Conservation (phyloP, 2,113 vertebrate species). For the Cryptotis parvus region DNA sequence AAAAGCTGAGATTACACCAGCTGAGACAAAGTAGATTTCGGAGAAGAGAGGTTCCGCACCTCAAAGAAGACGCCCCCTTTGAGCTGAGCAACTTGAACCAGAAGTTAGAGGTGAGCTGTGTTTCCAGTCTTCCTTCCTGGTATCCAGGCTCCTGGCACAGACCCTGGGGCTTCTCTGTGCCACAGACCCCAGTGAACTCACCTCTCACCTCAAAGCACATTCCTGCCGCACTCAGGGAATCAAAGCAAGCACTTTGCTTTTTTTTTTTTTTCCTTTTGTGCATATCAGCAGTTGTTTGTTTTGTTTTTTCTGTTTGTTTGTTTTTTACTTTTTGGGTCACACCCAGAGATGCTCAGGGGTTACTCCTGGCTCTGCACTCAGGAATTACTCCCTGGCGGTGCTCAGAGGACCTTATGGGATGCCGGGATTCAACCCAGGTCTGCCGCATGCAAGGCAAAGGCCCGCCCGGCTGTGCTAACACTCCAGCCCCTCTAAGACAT, state of each 20-base stretch:
- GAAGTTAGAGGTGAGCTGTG: conserved; percentile 86
- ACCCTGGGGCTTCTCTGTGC: no score
- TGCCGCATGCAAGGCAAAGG: no score
- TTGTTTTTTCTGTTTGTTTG: no score
- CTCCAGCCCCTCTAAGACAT: not conserved
- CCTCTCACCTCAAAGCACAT: not conserved
- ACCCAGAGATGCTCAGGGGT: no score
- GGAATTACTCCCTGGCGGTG: no score
- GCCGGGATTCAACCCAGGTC: no score
- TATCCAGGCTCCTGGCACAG: no score
- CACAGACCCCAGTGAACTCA: no score
- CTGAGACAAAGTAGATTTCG: conserved; percentile 79
- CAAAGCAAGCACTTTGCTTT: conserved; percentile 64
- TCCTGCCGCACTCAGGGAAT: conserved; percentile 56
- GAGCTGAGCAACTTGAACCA: conserved; percentile 77
- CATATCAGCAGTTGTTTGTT: conserved; percentile 12
- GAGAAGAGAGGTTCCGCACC: conserved; percentile 43
- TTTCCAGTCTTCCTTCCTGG: not conserved
- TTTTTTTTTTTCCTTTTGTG: conserved; percentile 43
- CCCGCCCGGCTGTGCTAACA: no score
- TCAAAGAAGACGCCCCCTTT: conserved; percentile 73
- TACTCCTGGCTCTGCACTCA: no score
- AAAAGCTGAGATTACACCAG: conserved; percentile 85
- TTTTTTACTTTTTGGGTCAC: no score
- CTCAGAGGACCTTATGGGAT: no score